Evolutionary conservation across 2,888 invertebrate genomes (phyloP).

Genomic region (Oscheius sp.): DNA sequence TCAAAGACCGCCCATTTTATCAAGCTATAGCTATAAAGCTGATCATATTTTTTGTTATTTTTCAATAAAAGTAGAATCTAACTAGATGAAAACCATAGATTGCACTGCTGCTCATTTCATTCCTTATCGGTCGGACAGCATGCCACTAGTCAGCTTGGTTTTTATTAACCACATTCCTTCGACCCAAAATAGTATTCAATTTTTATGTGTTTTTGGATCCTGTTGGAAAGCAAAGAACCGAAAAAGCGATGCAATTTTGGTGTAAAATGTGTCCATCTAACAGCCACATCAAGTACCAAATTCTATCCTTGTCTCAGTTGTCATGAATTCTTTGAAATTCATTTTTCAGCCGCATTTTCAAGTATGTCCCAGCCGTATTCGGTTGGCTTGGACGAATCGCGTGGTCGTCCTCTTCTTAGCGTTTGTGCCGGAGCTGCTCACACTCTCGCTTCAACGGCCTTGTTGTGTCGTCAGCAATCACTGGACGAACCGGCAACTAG

Average conservation of each 20-base stretch:
- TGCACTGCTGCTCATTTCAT: constrained; percentile 4
- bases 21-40: too few relatives aligned
- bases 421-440: constrained; percentile 62
- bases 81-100: constrained; percentile 21
- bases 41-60: too few relatives aligned
- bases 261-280: too few relatives aligned
- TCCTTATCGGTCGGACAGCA: constrained; percentile 11
- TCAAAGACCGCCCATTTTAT: too few relatives aligned
- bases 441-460: constrained; percentile 59
- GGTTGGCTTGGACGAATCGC: constrained; percentile 56
- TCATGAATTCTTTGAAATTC: neutral
- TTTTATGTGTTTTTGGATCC: neutral
- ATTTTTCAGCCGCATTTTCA: constrained; percentile 56
- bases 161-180: constrained; percentile 3
- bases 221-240: neutral
- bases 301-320: neutral
- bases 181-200: too few relatives aligned
- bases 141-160: constrained; percentile 4
- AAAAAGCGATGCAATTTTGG: neutral
- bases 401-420: constrained; percentile 50
- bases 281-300: too few relatives aligned
- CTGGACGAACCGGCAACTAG: constrained; percentile 59
- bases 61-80: too few relatives aligned
- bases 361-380: constrained; percentile 65
- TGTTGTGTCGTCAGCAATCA: constrained; percentile 60